Base-by-base conservation (phyloP, 53 echinoderm and acorn worm species). In the Echinarachnius parma region DNA sequence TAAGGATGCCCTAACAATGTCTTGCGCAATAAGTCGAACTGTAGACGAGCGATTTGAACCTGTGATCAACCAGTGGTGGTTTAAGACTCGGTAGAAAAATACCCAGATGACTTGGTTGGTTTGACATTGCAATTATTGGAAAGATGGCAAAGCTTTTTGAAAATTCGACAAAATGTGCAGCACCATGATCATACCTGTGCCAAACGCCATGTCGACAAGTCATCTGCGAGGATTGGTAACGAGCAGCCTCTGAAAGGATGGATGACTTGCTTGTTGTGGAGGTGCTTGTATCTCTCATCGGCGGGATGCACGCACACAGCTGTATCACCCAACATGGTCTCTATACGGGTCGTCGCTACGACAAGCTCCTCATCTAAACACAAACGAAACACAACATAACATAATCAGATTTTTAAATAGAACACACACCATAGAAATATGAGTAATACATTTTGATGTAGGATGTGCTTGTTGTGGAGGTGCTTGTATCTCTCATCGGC, bases 281-380 rank as follows among this genome's bases (percentile, higher is more conserved):
- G 82, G 23, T 88, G 88, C 72, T 87, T 87, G 85, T 88, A 96
- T 5, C 98, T 77, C n/a, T 82, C 82, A 53, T 96, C 98, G 3
- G 85, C 72, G 0, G 98, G 98, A 66, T 96, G 91, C 34, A 91
- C 91, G 23, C 84, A 85, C 0, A 96, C 91, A 3, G 87, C 98
- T 2, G 98, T 91, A 44, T 96, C 98, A 13, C 91, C 98, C 30
- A 96, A 78, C 98, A 96, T 96, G 22, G 98, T 96, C 75, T 96
- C 98, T 19, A 96, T 84, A 75, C 98, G 84, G 26, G 98, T 96
- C 27, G 98, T 96, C 0, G 98, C 98, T 32, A 96, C 98, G 2
- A 91, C 80, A 13, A 96, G 57, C 80, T 96, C 98, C 29, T 91
- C 98, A 76, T 87, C 96, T 91, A n/a, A n/a, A n/a, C n/a, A n/a